Evolutionary conservation across 1,140 invertebrate genomes (phyloP).

Genomic region (Bombus ignitus): DNA sequence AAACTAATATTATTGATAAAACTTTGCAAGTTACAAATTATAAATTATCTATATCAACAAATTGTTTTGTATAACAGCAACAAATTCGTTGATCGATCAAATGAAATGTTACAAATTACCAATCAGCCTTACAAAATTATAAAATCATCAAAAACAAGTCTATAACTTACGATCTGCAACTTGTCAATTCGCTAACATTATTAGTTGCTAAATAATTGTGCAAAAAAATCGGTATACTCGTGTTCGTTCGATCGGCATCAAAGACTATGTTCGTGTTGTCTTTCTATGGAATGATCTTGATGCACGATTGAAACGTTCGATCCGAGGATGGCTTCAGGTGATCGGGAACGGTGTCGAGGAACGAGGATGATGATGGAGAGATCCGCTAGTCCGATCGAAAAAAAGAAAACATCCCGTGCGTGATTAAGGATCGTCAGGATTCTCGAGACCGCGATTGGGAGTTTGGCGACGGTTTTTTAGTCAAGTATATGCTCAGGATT

Average conservation of each 20-base stretch:
- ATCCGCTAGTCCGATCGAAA: background rate
- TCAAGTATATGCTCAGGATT: background rate
- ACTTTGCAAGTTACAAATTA: too few relatives aligned
- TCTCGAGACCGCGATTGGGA: background rate
- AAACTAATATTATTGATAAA: too few relatives aligned
- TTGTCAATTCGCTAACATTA: background rate
- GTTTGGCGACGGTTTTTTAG: background rate
- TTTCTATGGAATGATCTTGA: too few relatives aligned
- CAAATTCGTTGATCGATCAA: too few relatives aligned
- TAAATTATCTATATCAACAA: too few relatives aligned
- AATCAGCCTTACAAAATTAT: too few relatives aligned
- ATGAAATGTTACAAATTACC: too few relatives aligned
- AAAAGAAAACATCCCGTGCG: background rate
- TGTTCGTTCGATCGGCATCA: background rate
- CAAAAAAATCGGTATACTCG: background rate
- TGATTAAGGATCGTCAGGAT: background rate
- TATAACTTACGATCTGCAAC: too few relatives aligned
- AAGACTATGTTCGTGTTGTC: background rate
- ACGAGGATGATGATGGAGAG: background rate
- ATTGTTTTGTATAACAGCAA: too few relatives aligned
- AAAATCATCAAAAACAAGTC: too few relatives aligned
- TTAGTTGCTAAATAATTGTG: background rate
- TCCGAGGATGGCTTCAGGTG: background rate
- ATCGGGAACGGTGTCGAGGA: background rate
- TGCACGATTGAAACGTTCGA: slow-evolving; percentile 28